phyloP scores from a whole-genome alignment of 2,113 vertebrate species.

The Vireo altiloquus region DNA sequence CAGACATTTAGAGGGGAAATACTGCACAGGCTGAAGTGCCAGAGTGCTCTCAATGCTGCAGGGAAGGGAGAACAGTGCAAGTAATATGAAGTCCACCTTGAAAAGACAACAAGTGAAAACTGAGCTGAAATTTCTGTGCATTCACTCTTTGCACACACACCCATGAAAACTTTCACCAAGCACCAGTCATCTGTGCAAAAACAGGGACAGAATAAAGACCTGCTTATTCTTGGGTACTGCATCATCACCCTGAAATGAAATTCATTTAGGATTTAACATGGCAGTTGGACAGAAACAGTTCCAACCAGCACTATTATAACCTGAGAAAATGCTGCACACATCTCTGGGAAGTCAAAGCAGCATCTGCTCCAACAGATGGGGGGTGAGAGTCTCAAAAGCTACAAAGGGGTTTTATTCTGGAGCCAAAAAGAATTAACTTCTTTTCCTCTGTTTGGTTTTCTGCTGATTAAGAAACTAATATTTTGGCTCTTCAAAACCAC shows the following conservation, averaged over 20 bases:
- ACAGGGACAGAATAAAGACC: background rate
- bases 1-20: background rate
- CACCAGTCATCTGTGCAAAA: background rate
- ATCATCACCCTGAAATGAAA: background rate
- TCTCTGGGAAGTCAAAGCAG: background rate
- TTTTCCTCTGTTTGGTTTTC: background rate
- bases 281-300: background rate
- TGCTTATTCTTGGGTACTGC: background rate
- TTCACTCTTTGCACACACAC: background rate
- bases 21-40: background rate
- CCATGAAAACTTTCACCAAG: background rate
- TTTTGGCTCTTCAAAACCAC: background rate
- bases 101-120: background rate
- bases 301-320: background rate
- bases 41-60: background rate
- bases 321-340: background rate
- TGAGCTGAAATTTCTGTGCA: background rate
- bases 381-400: background rate
- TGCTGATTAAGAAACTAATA: background rate
- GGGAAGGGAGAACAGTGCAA: background rate
- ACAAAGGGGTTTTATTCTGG: background rate
- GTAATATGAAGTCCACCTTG: background rate
- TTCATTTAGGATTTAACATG: background rate
- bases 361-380: conserved; percentile 40
- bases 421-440: background rate